phyloP scores from a whole-genome alignment of 1,140 invertebrate species.

The Calephelis virginiensis region DNA sequence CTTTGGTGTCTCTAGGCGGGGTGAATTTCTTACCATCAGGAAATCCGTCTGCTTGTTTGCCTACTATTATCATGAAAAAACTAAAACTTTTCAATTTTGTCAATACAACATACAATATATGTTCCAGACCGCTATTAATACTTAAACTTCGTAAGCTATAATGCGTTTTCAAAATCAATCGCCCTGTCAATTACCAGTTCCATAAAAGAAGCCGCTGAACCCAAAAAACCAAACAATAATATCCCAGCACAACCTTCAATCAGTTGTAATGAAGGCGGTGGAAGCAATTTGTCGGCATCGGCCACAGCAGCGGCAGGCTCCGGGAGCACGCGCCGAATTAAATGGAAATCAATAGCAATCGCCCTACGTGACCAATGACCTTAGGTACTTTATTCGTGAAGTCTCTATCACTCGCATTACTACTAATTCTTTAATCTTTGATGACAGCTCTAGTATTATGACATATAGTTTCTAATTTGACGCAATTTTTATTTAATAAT shows the following conservation, averaged over 20 bases:
- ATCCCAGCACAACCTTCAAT: slow-evolving; percentile 42
- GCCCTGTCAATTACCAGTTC: not conserved
- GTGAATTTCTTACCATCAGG: too few relatives aligned
- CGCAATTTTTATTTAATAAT: too few relatives aligned
- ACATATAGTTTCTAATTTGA: too few relatives aligned
- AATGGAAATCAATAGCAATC: slow-evolving; percentile 73
- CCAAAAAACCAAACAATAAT: slow-evolving; percentile 22
- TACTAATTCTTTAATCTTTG: slow-evolving; percentile 20
- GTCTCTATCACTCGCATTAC: slow-evolving; percentile 27
- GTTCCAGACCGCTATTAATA: not conserved
- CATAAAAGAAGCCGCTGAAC: slow-evolving; percentile 17
- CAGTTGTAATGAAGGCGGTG: slow-evolving; percentile 50
- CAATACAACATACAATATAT: not conserved
- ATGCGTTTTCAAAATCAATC: slow-evolving; percentile 1
- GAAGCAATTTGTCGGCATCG: slow-evolving; percentile 54
- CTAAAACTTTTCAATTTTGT: too few relatives aligned
- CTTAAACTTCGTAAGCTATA: too few relatives aligned
- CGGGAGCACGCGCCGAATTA: slow-evolving; percentile 67
- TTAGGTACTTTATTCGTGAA: slow-evolving; percentile 38
- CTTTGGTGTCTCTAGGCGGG: too few relatives aligned
- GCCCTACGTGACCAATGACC: slow-evolving; percentile 60
- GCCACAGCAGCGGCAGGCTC: slow-evolving; percentile 37
- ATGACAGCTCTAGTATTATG: not conserved
- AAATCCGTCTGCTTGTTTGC: too few relatives aligned
- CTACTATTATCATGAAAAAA: too few relatives aligned